Base-by-base conservation (phyloP, 2,797 vertebrate species). In the Platalea minor region DNA sequence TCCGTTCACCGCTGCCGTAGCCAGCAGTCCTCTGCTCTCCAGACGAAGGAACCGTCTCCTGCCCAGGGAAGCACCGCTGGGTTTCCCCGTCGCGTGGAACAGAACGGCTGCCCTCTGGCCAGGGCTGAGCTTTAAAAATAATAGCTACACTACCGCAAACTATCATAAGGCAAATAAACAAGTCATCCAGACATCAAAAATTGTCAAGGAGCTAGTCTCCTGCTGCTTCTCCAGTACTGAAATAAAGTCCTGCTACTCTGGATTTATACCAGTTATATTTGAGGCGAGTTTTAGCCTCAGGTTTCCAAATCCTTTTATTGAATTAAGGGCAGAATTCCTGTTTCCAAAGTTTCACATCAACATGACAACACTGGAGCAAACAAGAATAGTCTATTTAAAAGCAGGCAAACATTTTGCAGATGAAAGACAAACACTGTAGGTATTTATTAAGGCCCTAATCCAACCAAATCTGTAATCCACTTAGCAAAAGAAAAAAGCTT, bases 401-500 rank as follows among this genome's bases (percentile, higher is more conserved):
- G 88, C 87, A 93, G 46, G 82, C 76, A 93, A 91, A 94, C 89
- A 94, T 89, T 95, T 86, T 14, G 2, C 69, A 94, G 95, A 96
- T 95, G 91, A 93, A 96, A 95, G 95, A 63, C 87, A 95, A 96
- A 93, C 89, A 89, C 53, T 61, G 72, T 28, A 96, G 89, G 89
- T 95, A 93, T 95, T 95, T 96, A 87, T 96, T 93, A 92, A 96
- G 93, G 91, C 82, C 46, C 59, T 91, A 95, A 95, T 97, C 94
- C 94, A 96, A 95, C 65, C 41, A 94, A 95, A 95, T 91, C 91
- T 93, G 51, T 9, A 93, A 94, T 91, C 89, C 79, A 95, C 51
- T 96, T 95, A 94, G 89, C 59, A 59, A 78, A 84, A 96, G 57
- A 89, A 89, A 92, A 96, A 92, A 80, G 26, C 53, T 93, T 89